Evolutionary conservation across 2,113 vertebrate genomes (phyloP).

Genomic region (Anhinga rufa): DNA sequence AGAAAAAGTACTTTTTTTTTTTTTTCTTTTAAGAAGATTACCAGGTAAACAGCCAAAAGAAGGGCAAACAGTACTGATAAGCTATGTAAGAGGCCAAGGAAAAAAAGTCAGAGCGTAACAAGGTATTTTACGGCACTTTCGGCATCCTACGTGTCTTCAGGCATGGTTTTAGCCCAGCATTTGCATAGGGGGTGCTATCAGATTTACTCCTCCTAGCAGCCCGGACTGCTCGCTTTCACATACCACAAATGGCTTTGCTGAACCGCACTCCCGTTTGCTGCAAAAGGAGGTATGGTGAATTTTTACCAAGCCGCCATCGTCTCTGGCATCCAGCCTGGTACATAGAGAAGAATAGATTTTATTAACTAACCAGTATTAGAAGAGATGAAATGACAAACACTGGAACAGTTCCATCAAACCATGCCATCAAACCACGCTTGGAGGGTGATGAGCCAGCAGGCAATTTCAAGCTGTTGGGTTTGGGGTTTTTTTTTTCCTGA

Average conservation of each 20-base stretch:
- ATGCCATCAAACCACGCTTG: background rate
- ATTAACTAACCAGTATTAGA: background rate
- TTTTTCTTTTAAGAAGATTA: background rate
- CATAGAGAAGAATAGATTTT: background rate
- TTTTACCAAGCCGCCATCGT: background rate
- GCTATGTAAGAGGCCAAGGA: background rate
- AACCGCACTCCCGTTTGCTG: background rate
- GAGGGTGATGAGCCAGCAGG: background rate
- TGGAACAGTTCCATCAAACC: background rate
- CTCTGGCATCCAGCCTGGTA: background rate
- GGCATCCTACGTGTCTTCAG: rapidly evolving
- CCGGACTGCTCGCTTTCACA: background rate
- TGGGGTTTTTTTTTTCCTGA: background rate
- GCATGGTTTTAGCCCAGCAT: background rate
- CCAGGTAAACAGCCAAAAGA: background rate
- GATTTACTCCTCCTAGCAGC: background rate
- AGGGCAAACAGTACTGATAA: background rate
- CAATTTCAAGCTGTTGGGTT: background rate
- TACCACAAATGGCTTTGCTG: background rate
- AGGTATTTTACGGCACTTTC: background rate
- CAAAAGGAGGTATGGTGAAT: background rate
- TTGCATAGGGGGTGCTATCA: background rate
- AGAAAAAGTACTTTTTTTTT: background rate
- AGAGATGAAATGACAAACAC: background rate
- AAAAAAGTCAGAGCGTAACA: background rate